Evolutionary conservation across 2,888 invertebrate species (phyloP), one percentile per base, ranked within the genome.

Genomic region (Cantharis nigra): DNA sequence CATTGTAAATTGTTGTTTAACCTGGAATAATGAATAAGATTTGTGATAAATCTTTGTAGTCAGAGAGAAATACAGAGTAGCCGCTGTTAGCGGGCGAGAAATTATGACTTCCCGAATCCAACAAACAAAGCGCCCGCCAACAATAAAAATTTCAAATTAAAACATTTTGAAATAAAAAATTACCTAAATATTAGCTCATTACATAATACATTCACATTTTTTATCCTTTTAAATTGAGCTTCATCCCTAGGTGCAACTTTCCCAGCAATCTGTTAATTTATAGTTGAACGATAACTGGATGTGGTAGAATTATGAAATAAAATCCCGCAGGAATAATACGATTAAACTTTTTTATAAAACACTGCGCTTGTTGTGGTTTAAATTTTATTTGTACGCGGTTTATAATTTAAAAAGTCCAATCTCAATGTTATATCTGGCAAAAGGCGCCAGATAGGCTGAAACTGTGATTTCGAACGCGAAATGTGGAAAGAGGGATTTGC

Each of bases 11-110:
- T 83, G 83, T 82, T 83, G 85, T 85, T 83, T 85, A 87, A 87
- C 87, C 87, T 87, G 87, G 82, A 86, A 86, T 87, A 87, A 86
- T 86, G 86, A 85, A 83, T 80, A 82, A 86, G 87, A 87, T 87
- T 87, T 87, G 86, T 85, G 85, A 83, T 80, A 83, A 82, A 85
- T 85, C 85, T 85, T 85, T 30, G 70, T 74, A 70, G 72, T n/a
- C 33, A 18, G n/a, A 20, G 26, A 13, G 28, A 33, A 30, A 49
- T 73, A 33, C 69, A 84, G 82, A 81, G 81, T 83, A 83, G 85
- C 85, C 83, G 83, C 84, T 84, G 84, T 72, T 71, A 69, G 67
- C 67, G 67, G 67, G 69, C 64, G 70, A 74, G 63, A 64, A 70
- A 65, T 75, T 75, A 71, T 75, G 18, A 28, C 70, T 30, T 30